Evolutionary conservation across 2,888 invertebrate species (phyloP).

Genomic region (Polyommatus iphigenia): DNA sequence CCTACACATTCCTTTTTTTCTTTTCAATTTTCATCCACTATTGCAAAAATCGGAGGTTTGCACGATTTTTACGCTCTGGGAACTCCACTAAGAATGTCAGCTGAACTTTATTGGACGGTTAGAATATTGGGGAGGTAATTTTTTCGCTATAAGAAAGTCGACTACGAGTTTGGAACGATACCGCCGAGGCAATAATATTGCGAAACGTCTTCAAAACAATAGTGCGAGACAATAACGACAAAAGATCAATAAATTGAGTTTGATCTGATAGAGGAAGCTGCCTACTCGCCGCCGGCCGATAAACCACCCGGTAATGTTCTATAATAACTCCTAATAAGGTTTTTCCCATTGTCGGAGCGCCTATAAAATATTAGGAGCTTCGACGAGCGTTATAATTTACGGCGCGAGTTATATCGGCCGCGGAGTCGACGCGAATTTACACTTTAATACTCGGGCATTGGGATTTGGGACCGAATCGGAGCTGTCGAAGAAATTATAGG

Average conservation of each 20-base stretch:
- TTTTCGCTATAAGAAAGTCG: neutral
- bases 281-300: too few species aligned
- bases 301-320: neutral
- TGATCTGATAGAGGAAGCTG: constrained; percentile 8
- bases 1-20: too few species aligned
- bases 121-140: neutral
- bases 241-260: neutral
- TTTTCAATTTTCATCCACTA: too few species aligned
- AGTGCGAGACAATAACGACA: neutral
- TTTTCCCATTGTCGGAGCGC: constrained; percentile 3
- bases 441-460: neutral
- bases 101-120: neutral
- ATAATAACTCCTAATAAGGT: constrained; percentile 10
- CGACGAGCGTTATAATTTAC: too few species aligned
- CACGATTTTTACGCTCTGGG: too few species aligned
- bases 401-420: too few species aligned
- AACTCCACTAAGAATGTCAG: too few species aligned
- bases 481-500: neutral
- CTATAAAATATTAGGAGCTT: too few species aligned
- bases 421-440: too few species aligned
- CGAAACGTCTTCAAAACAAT: constrained; percentile 4
- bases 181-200: neutral
- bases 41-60: too few species aligned
- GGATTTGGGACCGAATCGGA: neutral
- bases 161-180: neutral